phyloP scores from a whole-genome alignment of 2,113 vertebrate species.

The Pavo muticus region DNA sequence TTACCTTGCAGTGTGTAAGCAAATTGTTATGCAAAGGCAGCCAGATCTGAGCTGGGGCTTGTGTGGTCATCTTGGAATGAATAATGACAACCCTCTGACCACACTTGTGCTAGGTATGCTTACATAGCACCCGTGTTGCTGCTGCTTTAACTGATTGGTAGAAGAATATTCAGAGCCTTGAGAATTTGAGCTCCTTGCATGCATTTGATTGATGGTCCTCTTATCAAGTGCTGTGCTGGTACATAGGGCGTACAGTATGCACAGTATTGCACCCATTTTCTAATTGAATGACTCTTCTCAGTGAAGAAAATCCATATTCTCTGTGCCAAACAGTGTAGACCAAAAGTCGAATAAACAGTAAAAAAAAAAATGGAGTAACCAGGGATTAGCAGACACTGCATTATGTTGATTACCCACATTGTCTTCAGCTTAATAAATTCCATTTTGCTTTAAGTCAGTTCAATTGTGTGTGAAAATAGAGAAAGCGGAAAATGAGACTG shows the following conservation, averaged over 20 bases:
- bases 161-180: background rate
- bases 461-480: slow-evolving; percentile 63
- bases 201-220: slow-evolving; percentile 20
- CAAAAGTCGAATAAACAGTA: slow-evolving; percentile 38
- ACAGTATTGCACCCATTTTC: background rate
- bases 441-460: slow-evolving; percentile 44
- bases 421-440: slow-evolving; percentile 66
- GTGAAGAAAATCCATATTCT: slow-evolving; percentile 50
- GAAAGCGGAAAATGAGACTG: slow-evolving; percentile 54
- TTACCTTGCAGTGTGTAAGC: too few species aligned
- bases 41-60: background rate
- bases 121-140: background rate
- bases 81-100: background rate
- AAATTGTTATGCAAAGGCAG: background rate
- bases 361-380: slow-evolving; percentile 42
- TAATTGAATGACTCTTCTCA: background rate
- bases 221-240: background rate
- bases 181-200: background rate
- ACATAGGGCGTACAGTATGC: background rate
- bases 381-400: slow-evolving; percentile 67
- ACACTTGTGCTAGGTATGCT: background rate
- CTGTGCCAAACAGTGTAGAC: slow-evolving; percentile 1
- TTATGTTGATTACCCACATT: slow-evolving; percentile 67
- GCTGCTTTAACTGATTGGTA: background rate
- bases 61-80: background rate